Conservation (phyloP, 1,140 invertebrate species). For the Mercenaria mercenaria region DNA sequence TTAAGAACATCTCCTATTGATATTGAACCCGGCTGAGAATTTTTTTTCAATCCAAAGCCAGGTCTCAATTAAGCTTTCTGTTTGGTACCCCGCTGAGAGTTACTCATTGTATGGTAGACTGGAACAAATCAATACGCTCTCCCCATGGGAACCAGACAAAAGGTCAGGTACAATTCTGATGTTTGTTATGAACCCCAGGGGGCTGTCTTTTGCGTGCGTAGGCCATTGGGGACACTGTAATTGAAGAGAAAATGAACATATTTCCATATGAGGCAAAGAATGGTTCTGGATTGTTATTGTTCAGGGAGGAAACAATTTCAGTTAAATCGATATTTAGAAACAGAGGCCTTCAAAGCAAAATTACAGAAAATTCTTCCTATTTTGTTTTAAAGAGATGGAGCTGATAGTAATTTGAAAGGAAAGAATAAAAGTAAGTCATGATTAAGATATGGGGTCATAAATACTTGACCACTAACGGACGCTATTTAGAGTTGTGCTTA, state of each 20-base stretch:
- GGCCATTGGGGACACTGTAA: conserved; percentile 42
- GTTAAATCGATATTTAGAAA: conserved; percentile 39
- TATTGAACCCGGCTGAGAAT: conserved; percentile 18
- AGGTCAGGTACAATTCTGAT: conserved; percentile 56
- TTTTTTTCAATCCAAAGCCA: conserved; percentile 30
- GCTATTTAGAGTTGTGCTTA: too few species aligned
- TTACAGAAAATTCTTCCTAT: background rate
- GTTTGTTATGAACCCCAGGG: conserved; percentile 55
- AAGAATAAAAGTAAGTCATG: too few species aligned
- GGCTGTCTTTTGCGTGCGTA: conserved; percentile 38
- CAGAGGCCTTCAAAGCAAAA: conserved; percentile 5
- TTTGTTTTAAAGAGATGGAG: background rate
- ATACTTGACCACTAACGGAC: too few species aligned
- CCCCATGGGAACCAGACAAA: conserved; percentile 41
- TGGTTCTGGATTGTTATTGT: conserved; percentile 40
- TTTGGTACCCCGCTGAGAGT: conserved; percentile 56
- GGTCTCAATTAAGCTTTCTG: conserved; percentile 56
- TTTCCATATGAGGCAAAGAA: conserved; percentile 62
- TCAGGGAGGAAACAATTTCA: conserved; percentile 51
- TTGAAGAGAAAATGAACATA: conserved; percentile 63
- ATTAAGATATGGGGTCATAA: too few species aligned
- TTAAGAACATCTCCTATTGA: conserved; percentile 39
- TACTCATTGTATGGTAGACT: conserved; percentile 46
- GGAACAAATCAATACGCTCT: conserved; percentile 50
- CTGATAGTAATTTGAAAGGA: background rate